Conservation (phyloP, 1,140 invertebrate genomes). For the Vollenhovia emeryi region DNA sequence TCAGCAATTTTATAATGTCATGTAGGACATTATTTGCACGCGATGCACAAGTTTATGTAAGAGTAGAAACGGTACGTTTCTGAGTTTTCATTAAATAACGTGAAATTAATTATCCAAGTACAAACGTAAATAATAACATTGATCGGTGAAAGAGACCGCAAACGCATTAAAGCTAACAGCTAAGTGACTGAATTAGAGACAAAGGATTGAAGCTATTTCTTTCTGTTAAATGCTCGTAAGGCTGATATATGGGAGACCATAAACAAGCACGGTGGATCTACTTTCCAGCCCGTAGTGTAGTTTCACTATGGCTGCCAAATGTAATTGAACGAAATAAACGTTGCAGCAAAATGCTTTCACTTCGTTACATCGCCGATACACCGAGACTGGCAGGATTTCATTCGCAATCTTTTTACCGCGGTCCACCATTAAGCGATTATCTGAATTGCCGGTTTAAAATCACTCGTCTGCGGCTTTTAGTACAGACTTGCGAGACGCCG, state of each 20-base stretch:
- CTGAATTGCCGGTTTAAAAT: conserved; percentile 24
- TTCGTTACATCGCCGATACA: conserved; percentile 54
- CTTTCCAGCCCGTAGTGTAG: conserved; percentile 38
- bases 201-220: conserved; percentile 72
- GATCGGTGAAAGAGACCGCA: neutral
- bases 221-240: conserved; percentile 73
- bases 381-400: conserved; percentile 8
- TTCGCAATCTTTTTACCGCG: conserved; percentile 24
- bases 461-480: neutral
- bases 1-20: neutral
- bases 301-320: conserved; percentile 70
- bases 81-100: neutral
- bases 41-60: neutral
- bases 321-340: conserved; percentile 74
- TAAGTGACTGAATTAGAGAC: conserved; percentile 71
- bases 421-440: conserved; percentile 16
- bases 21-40: neutral
- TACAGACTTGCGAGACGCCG: neutral
- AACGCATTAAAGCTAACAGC: conserved; percentile 41
- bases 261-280: conserved; percentile 65
- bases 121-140: conserved; percentile 8
- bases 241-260: conserved; percentile 68
- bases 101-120: neutral
- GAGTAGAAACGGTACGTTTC: neutral
- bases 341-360: conserved; percentile 66